Percentiles rank a stretch among this genome's conserved stretches.
These are phyloP conservation scores for Hephaestus fuliginosus DNA, from an alignment of 2,797 vertebrate species.

Conservation along the genomic window DNA sequence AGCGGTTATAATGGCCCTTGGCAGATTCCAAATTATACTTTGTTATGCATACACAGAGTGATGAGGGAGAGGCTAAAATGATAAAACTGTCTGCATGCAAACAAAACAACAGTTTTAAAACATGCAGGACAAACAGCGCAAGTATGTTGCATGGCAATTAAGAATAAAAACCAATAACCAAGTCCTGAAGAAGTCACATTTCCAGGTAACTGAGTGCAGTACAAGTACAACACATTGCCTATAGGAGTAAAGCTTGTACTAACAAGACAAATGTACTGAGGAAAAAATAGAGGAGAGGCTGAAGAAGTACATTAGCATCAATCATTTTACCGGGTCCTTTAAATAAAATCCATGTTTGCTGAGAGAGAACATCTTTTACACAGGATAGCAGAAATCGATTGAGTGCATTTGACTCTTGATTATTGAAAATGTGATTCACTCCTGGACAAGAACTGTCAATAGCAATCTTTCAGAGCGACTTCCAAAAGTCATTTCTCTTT, in stretches of 20 bases:
- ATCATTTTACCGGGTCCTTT: conserved; percentile 25
- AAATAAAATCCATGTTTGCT: conserved; percentile 2
- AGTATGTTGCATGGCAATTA: conserved; percentile 27
- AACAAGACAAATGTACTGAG: conserved; percentile 4
- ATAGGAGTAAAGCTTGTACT: conserved; percentile 3
- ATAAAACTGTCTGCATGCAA: conserved; percentile 20
- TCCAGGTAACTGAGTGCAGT: conserved; percentile 34
- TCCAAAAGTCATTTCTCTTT: background rate
- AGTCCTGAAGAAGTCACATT: conserved; percentile 41
- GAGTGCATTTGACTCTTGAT: background rate
- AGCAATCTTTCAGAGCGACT: background rate
- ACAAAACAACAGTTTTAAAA: conserved; percentile 34
- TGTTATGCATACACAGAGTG: conserved; percentile 34
- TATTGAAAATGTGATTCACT: conserved; percentile 31
- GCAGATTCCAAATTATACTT: conserved; percentile 43
- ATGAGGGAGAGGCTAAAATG: conserved; percentile 25
- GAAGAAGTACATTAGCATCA: conserved; percentile 33
- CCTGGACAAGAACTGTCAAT: conserved; percentile 3
- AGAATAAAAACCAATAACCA: conserved; percentile 33
- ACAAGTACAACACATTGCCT: conserved; percentile 28
- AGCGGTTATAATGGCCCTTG: conserved; percentile 41
- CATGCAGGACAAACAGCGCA: conserved; percentile 18
- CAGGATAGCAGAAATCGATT: background rate
- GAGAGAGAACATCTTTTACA: conserved; percentile 2
- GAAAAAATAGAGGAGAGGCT: background rate